Percentiles rank a stretch among this genome's conserved stretches.
Conservation (phyloP, 2,888 invertebrate genomes). For the Nipponacmea schrenckii region DNA sequence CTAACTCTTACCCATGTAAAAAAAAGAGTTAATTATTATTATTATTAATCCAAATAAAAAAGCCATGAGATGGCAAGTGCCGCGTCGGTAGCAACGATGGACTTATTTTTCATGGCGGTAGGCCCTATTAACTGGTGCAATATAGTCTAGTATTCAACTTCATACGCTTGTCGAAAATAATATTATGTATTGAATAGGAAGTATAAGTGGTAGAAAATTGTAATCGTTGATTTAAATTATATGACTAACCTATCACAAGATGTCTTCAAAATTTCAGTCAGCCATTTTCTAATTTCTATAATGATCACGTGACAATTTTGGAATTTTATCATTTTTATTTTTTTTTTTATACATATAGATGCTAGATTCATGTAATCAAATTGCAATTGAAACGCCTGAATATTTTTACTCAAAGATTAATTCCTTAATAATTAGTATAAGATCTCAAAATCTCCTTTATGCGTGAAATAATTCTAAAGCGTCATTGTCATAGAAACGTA, state of each 20-base stretch:
- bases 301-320: constrained; percentile 1
- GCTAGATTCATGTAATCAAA: neutral
- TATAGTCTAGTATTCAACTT: too few relatives aligned
- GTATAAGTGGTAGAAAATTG: too few relatives aligned
- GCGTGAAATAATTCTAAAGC: constrained; percentile 10
- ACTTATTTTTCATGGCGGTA: too few relatives aligned
- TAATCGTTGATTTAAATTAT: neutral
- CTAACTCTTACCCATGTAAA: too few relatives aligned
- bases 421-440: too few relatives aligned
- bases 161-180: too few relatives aligned
- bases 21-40: too few relatives aligned
- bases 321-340: neutral
- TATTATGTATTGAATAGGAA: too few relatives aligned
- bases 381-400: neutral
- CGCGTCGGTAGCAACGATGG: too few relatives aligned
- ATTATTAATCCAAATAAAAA: too few relatives aligned
- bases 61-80: too few relatives aligned
- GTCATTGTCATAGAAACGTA: constrained; percentile 41
- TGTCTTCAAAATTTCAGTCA: neutral
- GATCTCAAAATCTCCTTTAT: neutral
- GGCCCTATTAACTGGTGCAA: too few relatives aligned
- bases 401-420: neutral
- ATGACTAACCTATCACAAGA: neutral
- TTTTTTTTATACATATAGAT: neutral
- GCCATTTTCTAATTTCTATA: neutral